phyloP scores from a whole-genome alignment of 2,113 vertebrate genomes.

The Tinamus guttatus region DNA sequence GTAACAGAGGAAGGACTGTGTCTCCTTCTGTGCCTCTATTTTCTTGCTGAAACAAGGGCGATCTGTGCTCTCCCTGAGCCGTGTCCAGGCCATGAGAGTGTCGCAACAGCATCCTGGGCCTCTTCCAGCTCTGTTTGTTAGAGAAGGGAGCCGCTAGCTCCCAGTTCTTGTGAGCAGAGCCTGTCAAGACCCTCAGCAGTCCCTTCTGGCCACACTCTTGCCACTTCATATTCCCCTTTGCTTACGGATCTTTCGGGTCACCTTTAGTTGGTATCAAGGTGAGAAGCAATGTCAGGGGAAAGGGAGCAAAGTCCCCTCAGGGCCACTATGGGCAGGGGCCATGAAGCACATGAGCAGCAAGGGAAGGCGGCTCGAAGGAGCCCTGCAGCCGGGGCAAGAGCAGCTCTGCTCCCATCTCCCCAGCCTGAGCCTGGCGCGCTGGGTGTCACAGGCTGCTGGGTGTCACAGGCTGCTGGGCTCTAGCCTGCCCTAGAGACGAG shows the following conservation, averaged over 20 bases:
- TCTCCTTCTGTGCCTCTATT: slow-evolving; percentile 5
- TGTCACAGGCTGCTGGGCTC: not conserved
- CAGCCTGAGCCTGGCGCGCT: not conserved
- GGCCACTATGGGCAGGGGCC: not conserved
- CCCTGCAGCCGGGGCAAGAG: not conserved
- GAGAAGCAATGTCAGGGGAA: not conserved
- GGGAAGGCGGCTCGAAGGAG: accelerated
- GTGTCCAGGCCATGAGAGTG: not conserved
- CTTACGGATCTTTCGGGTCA: not conserved
- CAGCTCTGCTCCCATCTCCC: not conserved
- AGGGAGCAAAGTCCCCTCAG: not conserved
- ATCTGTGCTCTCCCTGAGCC: slow-evolving; percentile 37
- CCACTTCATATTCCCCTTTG: not conserved
- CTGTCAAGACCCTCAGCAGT: accelerated
- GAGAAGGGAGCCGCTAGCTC: not conserved
- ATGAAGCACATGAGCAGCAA: not conserved
- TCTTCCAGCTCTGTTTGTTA: not conserved
- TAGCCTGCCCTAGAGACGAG: not conserved
- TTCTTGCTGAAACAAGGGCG: slow-evolving; percentile 47
- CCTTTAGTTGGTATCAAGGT: not conserved
- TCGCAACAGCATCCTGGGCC: not conserved
- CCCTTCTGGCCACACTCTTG: not conserved
- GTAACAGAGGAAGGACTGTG: slow-evolving; percentile 50
- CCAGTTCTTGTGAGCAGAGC: not conserved
- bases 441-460: not conserved